Conservation (phyloP, 2,888 invertebrate genomes). For the Rotaria macrura region DNA sequence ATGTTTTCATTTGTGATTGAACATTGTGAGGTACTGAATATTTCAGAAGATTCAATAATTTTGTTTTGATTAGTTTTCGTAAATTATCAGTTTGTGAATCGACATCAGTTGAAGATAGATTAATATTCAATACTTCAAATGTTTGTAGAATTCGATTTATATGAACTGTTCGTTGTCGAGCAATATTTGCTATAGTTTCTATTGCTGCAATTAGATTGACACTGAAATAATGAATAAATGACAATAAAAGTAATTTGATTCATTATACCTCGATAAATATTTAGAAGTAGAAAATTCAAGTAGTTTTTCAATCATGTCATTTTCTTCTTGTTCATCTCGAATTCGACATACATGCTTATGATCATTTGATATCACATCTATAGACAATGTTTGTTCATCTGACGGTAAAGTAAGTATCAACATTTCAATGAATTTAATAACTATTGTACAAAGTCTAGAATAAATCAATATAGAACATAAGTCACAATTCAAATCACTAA, state of each 20-base stretch:
- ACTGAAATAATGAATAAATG: constrained; percentile 44
- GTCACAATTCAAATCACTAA: constrained; percentile 40
- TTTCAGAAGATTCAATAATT: constrained; percentile 62
- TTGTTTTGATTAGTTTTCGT: constrained; percentile 73
- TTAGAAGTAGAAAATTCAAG: constrained; percentile 84
- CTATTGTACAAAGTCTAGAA: constrained; percentile 72
- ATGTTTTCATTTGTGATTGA: constrained; percentile 66
- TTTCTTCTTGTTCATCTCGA: constrained; percentile 79
- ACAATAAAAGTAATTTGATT: neutral
- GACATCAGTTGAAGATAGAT: constrained; percentile 59
- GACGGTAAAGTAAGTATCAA: constrained; percentile 51
- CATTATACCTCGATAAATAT: constrained; percentile 62
- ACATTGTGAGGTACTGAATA: constrained; percentile 68
- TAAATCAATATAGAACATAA: neutral
- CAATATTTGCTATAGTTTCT: constrained; percentile 77
- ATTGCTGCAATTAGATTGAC: constrained; percentile 93
- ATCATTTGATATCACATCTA: constrained; percentile 69
- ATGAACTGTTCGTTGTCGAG: constrained; percentile 75
- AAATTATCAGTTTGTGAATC: constrained; percentile 78
- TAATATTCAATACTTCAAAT: constrained; percentile 60
- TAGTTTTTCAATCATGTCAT: constrained; percentile 68
- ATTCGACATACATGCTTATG: constrained; percentile 63
- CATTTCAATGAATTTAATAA: constrained; percentile 87
- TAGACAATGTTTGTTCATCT: constrained; percentile 60
- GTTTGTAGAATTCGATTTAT: constrained; percentile 69